Conservation (phyloP, 2,113 vertebrate species). For the Jacana jacana region DNA sequence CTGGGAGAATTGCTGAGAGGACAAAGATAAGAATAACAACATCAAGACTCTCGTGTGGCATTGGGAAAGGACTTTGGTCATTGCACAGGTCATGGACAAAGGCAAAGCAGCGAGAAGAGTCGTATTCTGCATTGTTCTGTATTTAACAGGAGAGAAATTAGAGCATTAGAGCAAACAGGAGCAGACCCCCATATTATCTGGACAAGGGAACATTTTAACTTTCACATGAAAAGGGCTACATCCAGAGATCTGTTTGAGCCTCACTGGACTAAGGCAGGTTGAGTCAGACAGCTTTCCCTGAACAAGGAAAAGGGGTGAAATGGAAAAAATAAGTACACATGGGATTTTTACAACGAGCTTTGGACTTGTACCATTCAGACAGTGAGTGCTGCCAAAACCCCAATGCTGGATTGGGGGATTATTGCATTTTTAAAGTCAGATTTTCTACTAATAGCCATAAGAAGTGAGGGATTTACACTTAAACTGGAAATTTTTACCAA, state of each 20-base stretch:
- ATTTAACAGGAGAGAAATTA: neutral
- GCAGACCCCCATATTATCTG: neutral
- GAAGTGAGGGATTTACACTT: neutral
- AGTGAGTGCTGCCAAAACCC: neutral
- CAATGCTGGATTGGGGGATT: neutral
- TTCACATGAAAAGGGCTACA: neutral
- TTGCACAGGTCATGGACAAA: slow-evolving; percentile 93
- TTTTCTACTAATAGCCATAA: neutral
- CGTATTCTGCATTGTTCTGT: slow-evolving; percentile 87
- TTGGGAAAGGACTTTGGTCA: slow-evolving; percentile 78
- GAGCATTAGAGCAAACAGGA: slow-evolving; percentile 9
- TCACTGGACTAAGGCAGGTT: neutral
- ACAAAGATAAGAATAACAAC: slow-evolving; percentile 94
- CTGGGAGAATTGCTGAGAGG: slow-evolving; percentile 90
- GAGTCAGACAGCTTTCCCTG: neutral
- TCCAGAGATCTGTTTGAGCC: neutral
- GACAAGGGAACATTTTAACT: neutral
- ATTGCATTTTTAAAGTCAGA: neutral
- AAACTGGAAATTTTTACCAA: neutral
- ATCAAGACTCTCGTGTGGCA: slow-evolving; percentile 85
- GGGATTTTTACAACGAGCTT: neutral
- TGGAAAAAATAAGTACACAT: neutral
- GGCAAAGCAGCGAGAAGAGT: slow-evolving; percentile 86
- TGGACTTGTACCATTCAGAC: neutral
- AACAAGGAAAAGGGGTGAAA: neutral